Percentiles rank a stretch among this genome's conserved stretches.
Evolutionary conservation across 2,888 invertebrate genomes (phyloP).

Genomic region (Drosophila melanosoma): DNA sequence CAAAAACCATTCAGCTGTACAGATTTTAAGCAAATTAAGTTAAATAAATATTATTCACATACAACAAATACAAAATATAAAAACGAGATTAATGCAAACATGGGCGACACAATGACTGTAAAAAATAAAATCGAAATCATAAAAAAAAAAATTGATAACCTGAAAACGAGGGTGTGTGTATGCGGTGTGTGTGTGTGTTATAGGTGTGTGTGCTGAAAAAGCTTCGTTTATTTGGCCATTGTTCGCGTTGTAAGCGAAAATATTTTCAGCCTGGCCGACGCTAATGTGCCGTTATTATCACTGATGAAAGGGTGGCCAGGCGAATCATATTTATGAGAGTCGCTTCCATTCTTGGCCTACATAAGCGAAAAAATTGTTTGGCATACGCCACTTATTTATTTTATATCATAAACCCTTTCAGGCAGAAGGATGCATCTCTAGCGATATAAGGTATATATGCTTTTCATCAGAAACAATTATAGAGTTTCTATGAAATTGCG

Average conservation of each 20-base stretch:
- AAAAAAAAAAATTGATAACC: constrained; percentile 21
- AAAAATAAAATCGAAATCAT: constrained; percentile 32
- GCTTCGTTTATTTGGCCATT: constrained; percentile 59
- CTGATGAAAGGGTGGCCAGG: constrained; percentile 72
- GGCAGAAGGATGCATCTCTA: not conserved
- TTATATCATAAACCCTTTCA: constrained; percentile 35
- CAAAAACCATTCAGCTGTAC: constrained; percentile 38
- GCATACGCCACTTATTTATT: constrained; percentile 21
- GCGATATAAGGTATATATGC: not conserved
- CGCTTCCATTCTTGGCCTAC: constrained; percentile 42
- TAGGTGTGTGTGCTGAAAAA: constrained; percentile 19
- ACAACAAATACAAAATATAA: constrained; percentile 29
- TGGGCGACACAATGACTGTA: constrained; percentile 49
- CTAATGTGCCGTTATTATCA: constrained; percentile 75
- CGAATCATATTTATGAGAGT: constrained; percentile 59
- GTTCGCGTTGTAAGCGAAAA: constrained; percentile 43
- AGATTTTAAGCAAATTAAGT: constrained; percentile 43
- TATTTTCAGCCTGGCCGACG: constrained; percentile 46
- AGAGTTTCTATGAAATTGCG: not conserved
- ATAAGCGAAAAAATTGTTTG: constrained; percentile 62
- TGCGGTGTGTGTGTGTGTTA: not conserved
- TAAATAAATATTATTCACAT: constrained; percentile 69
- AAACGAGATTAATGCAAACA: constrained; percentile 6
- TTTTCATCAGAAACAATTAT: not conserved
- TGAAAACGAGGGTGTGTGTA: not conserved